Percentiles rank a stretch among this genome's conserved stretches.
Evolutionary conservation across 2,113 vertebrate genomes (phyloP).

Genomic region (Pterocles burchelli): DNA sequence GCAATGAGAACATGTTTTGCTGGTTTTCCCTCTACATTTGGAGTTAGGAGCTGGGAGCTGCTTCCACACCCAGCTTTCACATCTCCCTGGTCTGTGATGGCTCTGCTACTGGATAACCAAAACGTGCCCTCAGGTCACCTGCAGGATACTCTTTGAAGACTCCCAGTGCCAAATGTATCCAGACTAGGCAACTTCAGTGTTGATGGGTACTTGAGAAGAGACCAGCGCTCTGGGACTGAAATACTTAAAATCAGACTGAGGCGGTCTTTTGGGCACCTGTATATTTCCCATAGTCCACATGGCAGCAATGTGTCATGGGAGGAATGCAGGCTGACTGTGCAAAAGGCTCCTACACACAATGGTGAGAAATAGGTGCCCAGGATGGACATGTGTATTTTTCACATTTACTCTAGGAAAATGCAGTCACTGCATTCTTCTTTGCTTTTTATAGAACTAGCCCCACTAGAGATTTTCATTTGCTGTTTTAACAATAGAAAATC

Average conservation of each 20-base stretch:
- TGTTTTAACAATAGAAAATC: not conserved
- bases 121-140: not conserved
- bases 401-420: not conserved
- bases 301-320: not conserved
- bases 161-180: not conserved
- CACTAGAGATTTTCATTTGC: not conserved
- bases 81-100: not conserved
- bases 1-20: not conserved
- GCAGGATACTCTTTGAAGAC: not conserved
- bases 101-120: not conserved
- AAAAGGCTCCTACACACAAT: not conserved
- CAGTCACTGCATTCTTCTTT: not conserved
- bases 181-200: not conserved
- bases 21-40: not conserved
- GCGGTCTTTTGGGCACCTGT: not conserved
- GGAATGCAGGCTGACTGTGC: not conserved
- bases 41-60: not conserved
- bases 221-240: not conserved
- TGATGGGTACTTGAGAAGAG: not conserved
- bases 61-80: not conserved
- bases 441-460: not conserved
- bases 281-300: not conserved
- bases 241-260: not conserved
- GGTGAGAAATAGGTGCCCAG: not conserved
- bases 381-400: not conserved